Evolutionary conservation across 2,797 vertebrate species (phyloP).

Genomic region (Betta splendens): DNA sequence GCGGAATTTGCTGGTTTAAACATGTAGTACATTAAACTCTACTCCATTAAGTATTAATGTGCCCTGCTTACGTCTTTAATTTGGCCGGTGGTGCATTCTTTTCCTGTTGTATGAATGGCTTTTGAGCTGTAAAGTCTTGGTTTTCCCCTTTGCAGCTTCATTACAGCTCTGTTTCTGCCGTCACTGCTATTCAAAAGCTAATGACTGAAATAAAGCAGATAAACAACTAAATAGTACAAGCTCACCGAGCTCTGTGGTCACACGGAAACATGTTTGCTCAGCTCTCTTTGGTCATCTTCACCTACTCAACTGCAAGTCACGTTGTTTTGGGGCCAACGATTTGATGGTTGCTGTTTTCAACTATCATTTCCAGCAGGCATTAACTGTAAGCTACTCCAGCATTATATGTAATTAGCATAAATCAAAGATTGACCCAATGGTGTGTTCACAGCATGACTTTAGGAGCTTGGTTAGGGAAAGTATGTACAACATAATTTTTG

Average conservation of each 20-base stretch:
- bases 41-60: slow-evolving; percentile 54
- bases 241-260: slow-evolving; percentile 31
- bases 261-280: too few relatives aligned
- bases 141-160: slow-evolving; percentile 37
- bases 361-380: slow-evolving; percentile 66
- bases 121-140: slow-evolving; percentile 40
- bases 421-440: slow-evolving; percentile 51
- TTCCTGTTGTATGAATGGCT: slow-evolving; percentile 30
- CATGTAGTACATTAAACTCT: slow-evolving; percentile 45
- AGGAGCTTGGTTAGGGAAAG: slow-evolving; percentile 55
- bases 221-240: slow-evolving; percentile 40
- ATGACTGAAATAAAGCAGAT: slow-evolving; percentile 55
- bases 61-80: slow-evolving; percentile 42
- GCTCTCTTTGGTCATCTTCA: slow-evolving; percentile 21
- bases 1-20: slow-evolving; percentile 40
- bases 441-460: slow-evolving; percentile 65
- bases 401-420: slow-evolving; percentile 74
- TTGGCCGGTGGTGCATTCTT: slow-evolving; percentile 50
- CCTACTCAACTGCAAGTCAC: slow-evolving; percentile 15
- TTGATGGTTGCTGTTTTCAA: slow-evolving; percentile 22
- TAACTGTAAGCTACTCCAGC: slow-evolving; percentile 55
- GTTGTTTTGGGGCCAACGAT: slow-evolving; percentile 16
- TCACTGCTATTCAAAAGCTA: slow-evolving; percentile 46
- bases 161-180: slow-evolving; percentile 45
- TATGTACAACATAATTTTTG: slow-evolving; percentile 58